Conservation (phyloP, 1,140 invertebrate genomes). For the Antheraea mylitta region DNA sequence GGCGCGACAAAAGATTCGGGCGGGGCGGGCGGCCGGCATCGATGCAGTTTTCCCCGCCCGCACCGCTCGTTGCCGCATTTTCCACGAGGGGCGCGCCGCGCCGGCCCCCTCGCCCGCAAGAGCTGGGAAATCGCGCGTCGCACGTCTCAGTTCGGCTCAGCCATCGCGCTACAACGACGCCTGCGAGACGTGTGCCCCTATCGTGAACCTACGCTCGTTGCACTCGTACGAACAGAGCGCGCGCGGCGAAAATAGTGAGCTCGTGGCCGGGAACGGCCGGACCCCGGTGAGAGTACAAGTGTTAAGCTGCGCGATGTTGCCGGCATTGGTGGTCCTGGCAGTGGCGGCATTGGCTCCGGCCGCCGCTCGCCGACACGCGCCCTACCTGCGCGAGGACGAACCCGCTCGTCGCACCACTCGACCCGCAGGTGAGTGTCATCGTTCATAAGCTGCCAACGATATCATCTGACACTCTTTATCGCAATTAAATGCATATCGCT, state of each 20-base stretch:
- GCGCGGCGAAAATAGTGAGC: slow-evolving; percentile 69
- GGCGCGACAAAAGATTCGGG: slow-evolving; percentile 31
- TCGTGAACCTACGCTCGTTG: slow-evolving; percentile 49
- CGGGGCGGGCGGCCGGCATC: slow-evolving; percentile 53
- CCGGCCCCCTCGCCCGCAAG: slow-evolving; percentile 50
- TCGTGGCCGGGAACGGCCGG: slow-evolving; percentile 53
- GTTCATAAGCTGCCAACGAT: slow-evolving; percentile 20
- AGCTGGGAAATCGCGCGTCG: slow-evolving; percentile 66
- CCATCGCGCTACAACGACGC: slow-evolving; percentile 62
- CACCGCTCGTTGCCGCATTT: slow-evolving; percentile 55
- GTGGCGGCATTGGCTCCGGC: slow-evolving; percentile 49
- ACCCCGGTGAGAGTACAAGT: slow-evolving; percentile 43
- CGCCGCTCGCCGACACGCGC: slow-evolving; percentile 60
- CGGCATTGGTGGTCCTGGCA: slow-evolving; percentile 55
- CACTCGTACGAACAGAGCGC: slow-evolving; percentile 37
- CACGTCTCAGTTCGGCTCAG: slow-evolving; percentile 65
- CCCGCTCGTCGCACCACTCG: slow-evolving; percentile 65
- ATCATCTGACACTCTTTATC: slow-evolving; percentile 18
- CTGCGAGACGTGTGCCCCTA: slow-evolving; percentile 44
- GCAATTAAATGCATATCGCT: slow-evolving; percentile 33
- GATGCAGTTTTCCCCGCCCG: slow-evolving; percentile 70
- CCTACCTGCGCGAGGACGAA: slow-evolving; percentile 66
- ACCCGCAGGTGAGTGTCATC: slow-evolving; percentile 59
- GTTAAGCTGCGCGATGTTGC: slow-evolving; percentile 51
- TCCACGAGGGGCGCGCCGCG: slow-evolving; percentile 56